Evolutionary conservation across 1,140 invertebrate genomes (phyloP), one percentile per base, ranked within the genome.

Genomic region (Zaprionus tsacasi): DNA sequence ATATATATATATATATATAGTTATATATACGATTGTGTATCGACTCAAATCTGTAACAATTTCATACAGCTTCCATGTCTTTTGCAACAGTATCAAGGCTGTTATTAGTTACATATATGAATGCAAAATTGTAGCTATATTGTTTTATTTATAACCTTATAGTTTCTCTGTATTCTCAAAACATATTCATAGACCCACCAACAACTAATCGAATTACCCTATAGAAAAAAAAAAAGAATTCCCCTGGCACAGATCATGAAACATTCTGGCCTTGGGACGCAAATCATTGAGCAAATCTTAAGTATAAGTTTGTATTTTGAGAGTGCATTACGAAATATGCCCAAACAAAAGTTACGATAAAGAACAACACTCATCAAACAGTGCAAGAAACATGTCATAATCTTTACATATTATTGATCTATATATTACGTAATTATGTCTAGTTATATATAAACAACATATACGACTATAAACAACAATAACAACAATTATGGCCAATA

Each of bases 51-150:
- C 59, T 69, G 76, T 88, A 88, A 87, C 82, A 88, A 78, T 83
- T 88, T 87, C 83, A 80, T 83, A 83, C 78, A 89, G 85, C 83
- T 88, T 88, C 83, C 83, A 88, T 88, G 85, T 88, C 77, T 88
- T 80, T 88, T 81, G 83, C 83, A 88, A 88, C 83, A 88, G 83
- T 88, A 89, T 88, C 85, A 78, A 78, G 83, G 83, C 83, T 87
- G 83, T 87, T 89, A 87, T 75, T 87, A 87, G 83, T 80, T 88
- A 83, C 83, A 86, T 85, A 86, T 85, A 86, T 78, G 68, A 61
- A 64, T 64, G 66, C 52, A 60, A 54, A 73, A 25, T 50, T 82
- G 80, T 86, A 87, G 76, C 77, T 79, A 73, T 67, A 77, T 21
- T 21, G 1, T 21, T n/a, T n/a, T n/a, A n/a, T n/a, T n/a, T n/a